phyloP scores from a whole-genome alignment of 2,888 invertebrate genomes.

The Odontothrips loti region DNA sequence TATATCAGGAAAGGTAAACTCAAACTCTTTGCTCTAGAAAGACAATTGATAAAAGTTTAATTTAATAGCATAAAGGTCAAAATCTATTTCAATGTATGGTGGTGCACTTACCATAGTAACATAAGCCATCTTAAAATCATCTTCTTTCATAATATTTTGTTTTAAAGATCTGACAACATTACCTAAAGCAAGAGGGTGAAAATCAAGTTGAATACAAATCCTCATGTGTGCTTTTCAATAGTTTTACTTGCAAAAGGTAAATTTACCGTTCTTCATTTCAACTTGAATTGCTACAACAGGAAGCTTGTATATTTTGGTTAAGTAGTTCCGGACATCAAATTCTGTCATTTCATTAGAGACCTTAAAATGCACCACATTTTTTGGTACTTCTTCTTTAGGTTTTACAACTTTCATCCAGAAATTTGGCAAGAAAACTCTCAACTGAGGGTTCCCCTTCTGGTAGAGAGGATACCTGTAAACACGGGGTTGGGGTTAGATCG shows the following conservation, averaged over 20 bases:
- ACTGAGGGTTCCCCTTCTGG: slow-evolving; percentile 89
- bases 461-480: slow-evolving; percentile 79
- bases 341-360: slow-evolving; percentile 94
- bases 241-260: neutral
- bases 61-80: slow-evolving; percentile 30
- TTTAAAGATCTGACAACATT: slow-evolving; percentile 55
- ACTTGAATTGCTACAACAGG: slow-evolving; percentile 74
- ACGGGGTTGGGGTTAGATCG: too few relatives aligned
- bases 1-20: slow-evolving; percentile 73
- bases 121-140: slow-evolving; percentile 77
- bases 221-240: too few relatives aligned
- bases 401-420: slow-evolving; percentile 94
- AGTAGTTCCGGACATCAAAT: slow-evolving; percentile 83
- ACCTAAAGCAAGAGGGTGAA: slow-evolving; percentile 40
- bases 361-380: slow-evolving; percentile 80
- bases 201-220: neutral
- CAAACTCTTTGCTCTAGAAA: slow-evolving; percentile 61
- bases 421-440: slow-evolving; percentile 87
- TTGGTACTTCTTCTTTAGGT: slow-evolving; percentile 60
- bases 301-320: slow-evolving; percentile 92
- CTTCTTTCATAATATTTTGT: slow-evolving; percentile 71
- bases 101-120: slow-evolving; percentile 64
- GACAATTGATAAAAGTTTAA: slow-evolving; percentile 43
- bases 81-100: slow-evolving; percentile 19
- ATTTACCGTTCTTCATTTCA: slow-evolving; percentile 63